These are phyloP conservation scores for Celastrina argiolus DNA, from an alignment of 2,888 invertebrate genomes.

Conservation along the genomic window DNA sequence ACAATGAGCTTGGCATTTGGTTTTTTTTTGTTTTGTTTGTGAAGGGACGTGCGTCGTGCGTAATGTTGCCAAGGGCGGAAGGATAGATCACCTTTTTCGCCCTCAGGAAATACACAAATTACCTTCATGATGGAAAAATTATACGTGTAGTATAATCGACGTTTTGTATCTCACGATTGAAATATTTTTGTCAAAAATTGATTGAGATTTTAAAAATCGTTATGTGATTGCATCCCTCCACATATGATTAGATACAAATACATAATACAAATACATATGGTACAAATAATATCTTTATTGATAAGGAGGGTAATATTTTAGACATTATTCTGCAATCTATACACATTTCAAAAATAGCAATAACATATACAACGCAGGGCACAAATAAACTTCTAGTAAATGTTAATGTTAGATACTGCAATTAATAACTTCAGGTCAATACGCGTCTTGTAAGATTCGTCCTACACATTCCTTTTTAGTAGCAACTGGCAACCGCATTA, in stretches of 20 bases:
- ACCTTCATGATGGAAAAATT: conserved; percentile 29
- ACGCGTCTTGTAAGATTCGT: conserved; percentile 1
- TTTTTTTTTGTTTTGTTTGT: conserved; percentile 55
- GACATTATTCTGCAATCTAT: too few species aligned
- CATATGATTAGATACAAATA: too few species aligned
- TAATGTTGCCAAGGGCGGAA: conserved; percentile 71
- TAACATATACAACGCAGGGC: background rate
- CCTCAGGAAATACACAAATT: conserved; percentile 55
- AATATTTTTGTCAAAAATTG: background rate
- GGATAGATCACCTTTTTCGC: conserved; percentile 59
- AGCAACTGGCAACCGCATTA: conserved; percentile 12
- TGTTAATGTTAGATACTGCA: background rate
- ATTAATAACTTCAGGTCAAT: conserved; percentile 1
- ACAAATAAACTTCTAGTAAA: background rate
- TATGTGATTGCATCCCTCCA: background rate
- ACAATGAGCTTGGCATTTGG: conserved; percentile 55
- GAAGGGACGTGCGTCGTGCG: conserved; percentile 72
- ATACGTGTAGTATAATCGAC: conserved; percentile 19
- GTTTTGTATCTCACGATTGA: background rate
- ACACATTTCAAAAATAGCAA: background rate
- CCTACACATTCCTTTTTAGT: conserved; percentile 19
- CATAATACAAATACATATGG: too few species aligned
- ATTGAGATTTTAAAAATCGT: background rate
- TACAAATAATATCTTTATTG: too few species aligned
- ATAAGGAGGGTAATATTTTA: too few species aligned